Evolutionary conservation across 2,888 invertebrate species (phyloP).

Genomic region (Helicoverpa assulta): DNA sequence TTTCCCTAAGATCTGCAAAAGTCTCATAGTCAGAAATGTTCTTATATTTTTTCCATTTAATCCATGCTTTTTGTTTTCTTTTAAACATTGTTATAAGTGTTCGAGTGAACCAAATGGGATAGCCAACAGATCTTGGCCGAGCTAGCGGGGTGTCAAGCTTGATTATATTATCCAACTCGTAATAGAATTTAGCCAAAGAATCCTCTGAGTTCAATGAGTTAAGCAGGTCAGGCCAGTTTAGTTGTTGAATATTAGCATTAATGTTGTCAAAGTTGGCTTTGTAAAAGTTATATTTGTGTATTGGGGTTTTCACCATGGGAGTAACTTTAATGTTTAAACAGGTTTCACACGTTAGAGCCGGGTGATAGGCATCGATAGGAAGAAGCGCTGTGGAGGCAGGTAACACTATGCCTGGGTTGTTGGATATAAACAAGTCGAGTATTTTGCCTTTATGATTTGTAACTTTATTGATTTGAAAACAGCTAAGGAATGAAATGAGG

Average conservation of each 20-base stretch:
- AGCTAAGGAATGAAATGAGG: neutral
- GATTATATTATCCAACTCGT: no score
- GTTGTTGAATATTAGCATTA: neutral
- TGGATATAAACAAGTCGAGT: slow-evolving; percentile 11
- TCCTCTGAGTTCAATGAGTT: no score
- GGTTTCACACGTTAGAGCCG: no score
- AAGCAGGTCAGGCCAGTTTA: slow-evolving; percentile 2
- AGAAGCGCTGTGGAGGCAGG: neutral
- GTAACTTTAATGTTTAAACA: neutral
- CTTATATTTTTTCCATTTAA: no score
- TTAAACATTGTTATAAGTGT: no score
- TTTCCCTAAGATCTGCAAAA: no score
- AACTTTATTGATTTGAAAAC: slow-evolving; percentile 4
- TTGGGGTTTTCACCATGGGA: neutral
- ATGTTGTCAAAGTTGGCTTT: slow-evolving; percentile 14
- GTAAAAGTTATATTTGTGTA: slow-evolving; percentile 7
- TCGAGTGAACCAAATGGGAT: no score
- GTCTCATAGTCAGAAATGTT: no score
- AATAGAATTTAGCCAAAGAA: no score
- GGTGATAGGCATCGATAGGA: slow-evolving; percentile 5
- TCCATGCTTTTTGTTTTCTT: no score
- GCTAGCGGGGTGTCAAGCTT: no score
- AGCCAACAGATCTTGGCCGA: no score
- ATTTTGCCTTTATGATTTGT: slow-evolving; percentile 3
- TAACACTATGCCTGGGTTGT: neutral